Percentiles rank a stretch among this genome's conserved stretches.
Evolutionary conservation across 2,888 invertebrate species (phyloP).

Genomic region (Hirtodrosophila histrioides): DNA sequence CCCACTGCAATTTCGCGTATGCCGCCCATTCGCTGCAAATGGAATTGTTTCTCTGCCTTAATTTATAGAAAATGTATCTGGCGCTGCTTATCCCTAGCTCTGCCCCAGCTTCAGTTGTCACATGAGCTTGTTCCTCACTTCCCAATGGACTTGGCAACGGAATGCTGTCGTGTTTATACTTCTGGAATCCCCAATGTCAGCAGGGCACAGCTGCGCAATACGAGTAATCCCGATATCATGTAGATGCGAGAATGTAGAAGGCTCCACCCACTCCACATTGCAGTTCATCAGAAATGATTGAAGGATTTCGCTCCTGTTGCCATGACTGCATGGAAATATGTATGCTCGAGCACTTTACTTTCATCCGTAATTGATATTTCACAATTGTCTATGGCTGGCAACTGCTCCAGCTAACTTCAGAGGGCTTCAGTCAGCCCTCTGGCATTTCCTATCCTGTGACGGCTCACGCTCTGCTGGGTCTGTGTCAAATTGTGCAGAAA

Average conservation of each 20-base stretch:
- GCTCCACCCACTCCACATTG: conserved; percentile 21
- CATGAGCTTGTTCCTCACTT: conserved; percentile 36
- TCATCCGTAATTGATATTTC: conserved; percentile 72
- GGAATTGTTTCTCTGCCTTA: conserved; percentile 68
- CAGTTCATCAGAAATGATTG: conserved; percentile 66
- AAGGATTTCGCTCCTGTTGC: conserved; percentile 64
- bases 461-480: conserved; percentile 5
- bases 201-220: conserved; percentile 54
- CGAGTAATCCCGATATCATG: conserved; percentile 53
- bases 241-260: conserved; percentile 19
- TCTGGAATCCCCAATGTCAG: conserved; percentile 53
- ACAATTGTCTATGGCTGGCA: conserved; percentile 57
- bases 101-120: conserved; percentile 48
- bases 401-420: conserved; percentile 16
- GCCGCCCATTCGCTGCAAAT: conserved; percentile 51
- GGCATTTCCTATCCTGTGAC: conserved; percentile 8
- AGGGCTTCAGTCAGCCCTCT: conserved; percentile 9
- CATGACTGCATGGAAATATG: conserved; percentile 37
- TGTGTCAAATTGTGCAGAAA: conserved; percentile 76
- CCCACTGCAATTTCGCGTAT: conserved; percentile 16
- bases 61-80: conserved; percentile 76
- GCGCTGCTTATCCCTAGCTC: conserved; percentile 38
- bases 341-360: conserved; percentile 64
- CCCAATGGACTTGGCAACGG: conserved; percentile 39
- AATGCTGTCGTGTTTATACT: conserved; percentile 46